Base-by-base conservation (phyloP, 2,797 vertebrate genomes). In the Emys orbicularis region DNA sequence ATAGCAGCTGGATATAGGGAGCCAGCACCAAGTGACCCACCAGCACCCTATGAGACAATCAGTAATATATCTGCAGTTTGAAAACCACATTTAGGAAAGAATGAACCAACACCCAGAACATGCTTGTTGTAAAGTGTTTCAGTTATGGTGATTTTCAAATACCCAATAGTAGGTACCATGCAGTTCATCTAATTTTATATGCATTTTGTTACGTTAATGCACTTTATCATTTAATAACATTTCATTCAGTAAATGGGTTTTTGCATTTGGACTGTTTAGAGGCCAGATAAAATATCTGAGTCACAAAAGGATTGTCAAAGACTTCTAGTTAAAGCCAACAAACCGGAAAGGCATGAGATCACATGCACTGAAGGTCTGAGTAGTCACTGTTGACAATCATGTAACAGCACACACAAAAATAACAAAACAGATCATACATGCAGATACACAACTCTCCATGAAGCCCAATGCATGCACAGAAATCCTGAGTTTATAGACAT, bases 161-260 rank as follows among this genome's bases (percentile, higher is more conserved):
- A 61, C 59, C 31, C 59, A 61, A 34, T 34, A 34, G 37, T 19
- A 41, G 68, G 68, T 13, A 2, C 4, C 3, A 8, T 0, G 1
- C 5, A 37, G 84, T 74, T 41, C n/a, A 15, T 5, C 0, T 0
- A 5, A 3, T 50, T 25, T 92, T 53, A 21, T 12, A 13, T 34
- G 1, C 21, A 34, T 19, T 89, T 88, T 31, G 4, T 37, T 59
- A 59, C 65, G 37, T n/a, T 90, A 79, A 8, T 74, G 49, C 27
- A 1, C 53, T 83, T 44, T 52, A 3, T 15, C 76, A 27, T 13
- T 44, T 86, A 74, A 79, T 27, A 49, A 34, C 2, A 5, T 92
- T 88, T 90, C 5, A 29, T 93, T 92, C 85, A 84, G 68, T 90
- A 95, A 90, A 89, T 12, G 50, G 1, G 7, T 19, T 89, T 82